A percentile compares a stretch with the other conserved stretches of the same genome.
phyloP scores from a whole-genome alignment of 2,888 invertebrate genomes.

The Nomada ferruginata region DNA sequence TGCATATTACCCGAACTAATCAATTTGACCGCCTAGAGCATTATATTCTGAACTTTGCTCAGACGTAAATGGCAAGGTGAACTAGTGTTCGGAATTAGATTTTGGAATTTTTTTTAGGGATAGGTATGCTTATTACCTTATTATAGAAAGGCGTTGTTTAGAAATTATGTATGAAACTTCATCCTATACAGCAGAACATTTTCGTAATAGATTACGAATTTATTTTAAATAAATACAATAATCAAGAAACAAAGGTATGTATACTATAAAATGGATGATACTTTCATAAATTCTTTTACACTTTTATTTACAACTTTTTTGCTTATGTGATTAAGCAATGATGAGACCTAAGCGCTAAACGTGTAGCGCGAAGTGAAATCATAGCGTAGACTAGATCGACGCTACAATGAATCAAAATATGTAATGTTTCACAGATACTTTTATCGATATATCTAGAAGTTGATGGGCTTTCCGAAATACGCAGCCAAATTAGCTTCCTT shows the following conservation, averaged over 20 bases:
- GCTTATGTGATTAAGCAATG: constrained; percentile 63
- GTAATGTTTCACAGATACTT: constrained; percentile 43
- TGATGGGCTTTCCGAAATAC: constrained; percentile 98
- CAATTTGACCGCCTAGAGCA: no score
- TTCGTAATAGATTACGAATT: constrained; percentile 68
- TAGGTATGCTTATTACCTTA: no score
- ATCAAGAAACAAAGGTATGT: constrained; percentile 71
- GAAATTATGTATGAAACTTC: background rate
- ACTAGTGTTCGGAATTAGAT: background rate
- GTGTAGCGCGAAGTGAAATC: constrained; percentile 41
- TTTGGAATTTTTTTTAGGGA: background rate
- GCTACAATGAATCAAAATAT: constrained; percentile 73
- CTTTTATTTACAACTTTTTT: constrained; percentile 74
- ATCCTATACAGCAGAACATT: background rate
- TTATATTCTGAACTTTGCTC: background rate
- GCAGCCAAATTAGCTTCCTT: constrained; percentile 98
- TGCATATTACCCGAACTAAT: no score
- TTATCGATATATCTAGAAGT: constrained; percentile 88
- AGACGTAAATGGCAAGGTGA: background rate
- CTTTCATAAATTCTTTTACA: constrained; percentile 67
- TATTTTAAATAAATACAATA: constrained; percentile 82
- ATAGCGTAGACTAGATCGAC: constrained; percentile 75
- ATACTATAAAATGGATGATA: constrained; percentile 72
- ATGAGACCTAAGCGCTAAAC: constrained; percentile 60
- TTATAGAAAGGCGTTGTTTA: background rate